Conservation (phyloP, 2,113 vertebrate species). For the Chamaea fasciata region DNA sequence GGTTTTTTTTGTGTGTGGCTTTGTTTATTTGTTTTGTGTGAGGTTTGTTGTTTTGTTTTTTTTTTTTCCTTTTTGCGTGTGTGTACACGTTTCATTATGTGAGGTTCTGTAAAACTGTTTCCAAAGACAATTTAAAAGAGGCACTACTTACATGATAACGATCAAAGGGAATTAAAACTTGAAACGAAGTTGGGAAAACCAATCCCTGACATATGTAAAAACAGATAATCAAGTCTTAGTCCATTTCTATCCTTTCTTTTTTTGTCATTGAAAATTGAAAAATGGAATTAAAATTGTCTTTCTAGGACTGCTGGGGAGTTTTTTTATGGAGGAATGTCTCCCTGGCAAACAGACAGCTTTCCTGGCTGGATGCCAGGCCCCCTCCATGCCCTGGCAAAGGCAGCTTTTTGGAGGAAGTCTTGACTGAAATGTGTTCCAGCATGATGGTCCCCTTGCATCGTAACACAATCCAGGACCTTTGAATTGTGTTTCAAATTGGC, state of each 20-base stretch:
- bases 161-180: not conserved
- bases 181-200: not conserved
- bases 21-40: not conserved
- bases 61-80: not conserved
- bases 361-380: not conserved
- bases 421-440: not conserved
- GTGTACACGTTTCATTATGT: not conserved
- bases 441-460: not conserved
- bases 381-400: not conserved
- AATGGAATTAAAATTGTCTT: slow-evolving; percentile 2
- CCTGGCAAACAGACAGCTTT: not conserved
- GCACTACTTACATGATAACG: not conserved
- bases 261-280: not conserved
- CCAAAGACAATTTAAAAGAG: not conserved
- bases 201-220: not conserved
- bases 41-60: too few relatives aligned
- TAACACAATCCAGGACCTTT: not conserved
- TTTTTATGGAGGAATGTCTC: not conserved
- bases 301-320: not conserved
- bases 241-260: not conserved
- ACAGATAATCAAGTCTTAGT: not conserved
- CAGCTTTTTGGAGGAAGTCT: not conserved
- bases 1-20: rapidly evolving
- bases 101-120: not conserved
- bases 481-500: not conserved